phyloP scores from a whole-genome alignment of 2,797 vertebrate species.

The Picus viridis region DNA sequence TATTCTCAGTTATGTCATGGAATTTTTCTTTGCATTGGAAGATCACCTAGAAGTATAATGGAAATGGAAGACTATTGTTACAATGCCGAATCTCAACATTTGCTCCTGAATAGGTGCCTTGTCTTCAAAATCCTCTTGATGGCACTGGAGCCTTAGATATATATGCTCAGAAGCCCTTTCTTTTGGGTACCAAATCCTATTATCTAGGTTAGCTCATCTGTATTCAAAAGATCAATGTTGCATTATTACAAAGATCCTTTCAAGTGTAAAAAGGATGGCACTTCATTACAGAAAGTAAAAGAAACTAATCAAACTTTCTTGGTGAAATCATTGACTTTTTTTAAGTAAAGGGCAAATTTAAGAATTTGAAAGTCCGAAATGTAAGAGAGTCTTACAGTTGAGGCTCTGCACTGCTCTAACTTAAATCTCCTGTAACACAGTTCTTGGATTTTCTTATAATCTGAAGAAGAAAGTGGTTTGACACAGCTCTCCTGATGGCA shows the following conservation, averaged over 20 bases:
- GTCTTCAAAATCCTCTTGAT: constrained; percentile 75
- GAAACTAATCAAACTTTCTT: constrained; percentile 89
- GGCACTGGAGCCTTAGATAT: constrained; percentile 78
- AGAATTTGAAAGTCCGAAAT: constrained; percentile 83
- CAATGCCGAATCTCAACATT: neutral
- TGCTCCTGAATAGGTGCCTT: constrained; percentile 44
- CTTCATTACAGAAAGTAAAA: constrained; percentile 89
- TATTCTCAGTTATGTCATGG: neutral
- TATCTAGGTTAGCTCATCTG: constrained; percentile 88
- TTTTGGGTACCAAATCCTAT: constrained; percentile 79
- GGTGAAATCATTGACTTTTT: constrained; percentile 88
- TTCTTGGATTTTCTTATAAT: constrained; percentile 48
- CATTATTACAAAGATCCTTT: constrained; percentile 89
- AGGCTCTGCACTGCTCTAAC: constrained; percentile 58
- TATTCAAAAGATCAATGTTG: constrained; percentile 89
- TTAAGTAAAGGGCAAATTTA: constrained; percentile 87
- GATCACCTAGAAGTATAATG: neutral
- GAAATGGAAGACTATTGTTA: neutral
- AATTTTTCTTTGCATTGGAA: neutral
- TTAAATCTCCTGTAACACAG: constrained; percentile 35
- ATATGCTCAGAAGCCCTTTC: neutral
- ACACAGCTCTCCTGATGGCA: constrained; percentile 25
- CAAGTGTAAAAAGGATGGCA: constrained; percentile 89
- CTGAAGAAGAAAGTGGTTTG: constrained; percentile 49
- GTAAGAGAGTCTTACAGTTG: constrained; percentile 59